Conservation (phyloP, 2,113 vertebrate genomes). For the Ictidomys tridecemlineatus region DNA sequence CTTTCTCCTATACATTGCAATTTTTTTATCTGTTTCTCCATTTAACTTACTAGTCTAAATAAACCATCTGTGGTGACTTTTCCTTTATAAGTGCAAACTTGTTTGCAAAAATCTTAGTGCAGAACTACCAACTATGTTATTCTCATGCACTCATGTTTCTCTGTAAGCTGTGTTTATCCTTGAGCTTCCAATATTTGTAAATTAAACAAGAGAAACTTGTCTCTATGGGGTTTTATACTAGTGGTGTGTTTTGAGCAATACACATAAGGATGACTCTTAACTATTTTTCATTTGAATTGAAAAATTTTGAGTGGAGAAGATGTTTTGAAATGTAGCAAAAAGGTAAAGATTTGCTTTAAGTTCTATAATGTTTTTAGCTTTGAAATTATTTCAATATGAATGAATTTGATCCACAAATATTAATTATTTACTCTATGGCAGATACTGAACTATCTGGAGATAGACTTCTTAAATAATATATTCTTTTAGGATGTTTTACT, state of each 20-base stretch:
- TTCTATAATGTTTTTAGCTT: slow-evolving; percentile 27
- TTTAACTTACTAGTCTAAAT: background rate
- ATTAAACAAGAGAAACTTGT: background rate
- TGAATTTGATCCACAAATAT: slow-evolving; percentile 33
- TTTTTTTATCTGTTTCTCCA: background rate
- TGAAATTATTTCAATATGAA: background rate
- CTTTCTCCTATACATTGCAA: background rate
- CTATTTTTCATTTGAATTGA: slow-evolving; percentile 28
- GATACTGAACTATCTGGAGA: background rate
- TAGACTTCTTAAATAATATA: background rate
- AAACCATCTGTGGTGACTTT: background rate
- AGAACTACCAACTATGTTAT: background rate
- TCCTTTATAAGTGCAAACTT: background rate
- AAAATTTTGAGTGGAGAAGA: background rate
- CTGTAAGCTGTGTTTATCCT: background rate
- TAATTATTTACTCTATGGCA: background rate
- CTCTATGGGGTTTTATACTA: background rate
- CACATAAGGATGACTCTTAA: background rate
- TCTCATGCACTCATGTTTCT: background rate
- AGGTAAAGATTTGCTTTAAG: background rate
- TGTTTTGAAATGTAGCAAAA: slow-evolving; percentile 35
- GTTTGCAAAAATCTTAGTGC: background rate
- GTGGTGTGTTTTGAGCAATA: slow-evolving; percentile 36
- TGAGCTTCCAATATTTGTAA: background rate
- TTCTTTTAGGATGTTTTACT: slow-evolving; percentile 20